Percentiles rank a stretch among this genome's conserved stretches.
Evolutionary conservation across 2,888 invertebrate species (phyloP).

Genomic region (Mythimna vitellina): DNA sequence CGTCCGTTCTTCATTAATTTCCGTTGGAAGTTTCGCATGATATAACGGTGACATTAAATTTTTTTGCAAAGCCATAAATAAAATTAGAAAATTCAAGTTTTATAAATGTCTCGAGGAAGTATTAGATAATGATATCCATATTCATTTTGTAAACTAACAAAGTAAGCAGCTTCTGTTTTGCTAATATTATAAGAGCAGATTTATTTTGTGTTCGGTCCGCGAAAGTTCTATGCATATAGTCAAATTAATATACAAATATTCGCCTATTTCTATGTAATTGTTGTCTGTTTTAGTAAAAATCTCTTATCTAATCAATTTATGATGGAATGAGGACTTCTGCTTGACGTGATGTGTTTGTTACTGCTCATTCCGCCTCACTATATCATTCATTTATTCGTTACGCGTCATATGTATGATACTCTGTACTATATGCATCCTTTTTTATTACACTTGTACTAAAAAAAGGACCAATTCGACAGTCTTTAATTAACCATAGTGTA

Average conservation of each 20-base stretch:
- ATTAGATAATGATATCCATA: slow-evolving; percentile 43
- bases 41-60: background rate
- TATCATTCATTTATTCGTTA: too few species aligned
- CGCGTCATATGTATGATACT: too few species aligned
- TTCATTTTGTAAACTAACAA: slow-evolving; percentile 28
- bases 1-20: background rate
- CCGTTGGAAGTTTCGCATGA: background rate
- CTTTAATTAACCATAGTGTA: too few species aligned
- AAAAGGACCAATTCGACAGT: too few species aligned
- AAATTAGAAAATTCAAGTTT: slow-evolving; percentile 19
- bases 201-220: background rate
- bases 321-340: background rate
- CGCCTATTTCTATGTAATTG: background rate
- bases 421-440: too few species aligned
- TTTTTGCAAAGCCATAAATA: background rate
- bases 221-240: slow-evolving; percentile 15
- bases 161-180: slow-evolving; percentile 17
- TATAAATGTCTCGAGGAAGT: slow-evolving; percentile 24
- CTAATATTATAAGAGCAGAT: slow-evolving; percentile 38
- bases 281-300: background rate
- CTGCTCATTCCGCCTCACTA: too few species aligned
- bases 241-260: background rate
- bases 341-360: background rate
- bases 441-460: too few species aligned
- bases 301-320: background rate